Evolutionary conservation across 37 sponge, comb jelly and placozoan genomes (phyloP).

Genomic region (Crambe crambe): DNA sequence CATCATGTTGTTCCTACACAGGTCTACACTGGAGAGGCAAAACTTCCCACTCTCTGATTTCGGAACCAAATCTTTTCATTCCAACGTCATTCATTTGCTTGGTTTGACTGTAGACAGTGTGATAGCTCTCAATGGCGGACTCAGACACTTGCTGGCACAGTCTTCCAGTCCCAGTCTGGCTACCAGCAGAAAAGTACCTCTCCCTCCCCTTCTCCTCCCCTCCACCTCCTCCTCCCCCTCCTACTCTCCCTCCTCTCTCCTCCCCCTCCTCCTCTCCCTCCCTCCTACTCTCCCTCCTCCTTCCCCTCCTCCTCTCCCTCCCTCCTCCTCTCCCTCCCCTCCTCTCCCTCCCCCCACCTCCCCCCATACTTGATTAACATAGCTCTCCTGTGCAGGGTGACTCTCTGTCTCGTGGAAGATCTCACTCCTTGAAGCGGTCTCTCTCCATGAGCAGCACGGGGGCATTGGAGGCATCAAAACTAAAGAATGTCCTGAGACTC

Average conservation of each 20-base stretch:
- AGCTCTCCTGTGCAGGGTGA: too few species aligned
- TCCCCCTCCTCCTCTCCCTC: too few species aligned
- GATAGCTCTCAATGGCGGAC: constrained; percentile 66
- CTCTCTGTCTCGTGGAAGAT: too few species aligned
- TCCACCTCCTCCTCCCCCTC: too few species aligned
- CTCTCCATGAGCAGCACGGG: not conserved
- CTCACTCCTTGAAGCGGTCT: constrained; percentile 18
- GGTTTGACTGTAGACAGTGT: constrained; percentile 70
- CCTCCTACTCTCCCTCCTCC: too few species aligned
- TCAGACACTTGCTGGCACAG: constrained; percentile 52
- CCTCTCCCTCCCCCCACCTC: too few species aligned
- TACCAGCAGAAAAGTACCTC: not conserved
- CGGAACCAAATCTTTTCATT: constrained; percentile 41
- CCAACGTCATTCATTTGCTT: constrained; percentile 73
- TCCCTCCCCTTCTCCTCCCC: too few species aligned
- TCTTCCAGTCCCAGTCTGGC: not conserved
- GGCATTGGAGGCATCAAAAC: not conserved
- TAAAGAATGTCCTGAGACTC: not conserved
- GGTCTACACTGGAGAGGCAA: not conserved
- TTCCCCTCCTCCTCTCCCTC: too few species aligned
- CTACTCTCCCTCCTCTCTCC: too few species aligned
- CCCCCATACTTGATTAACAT: too few species aligned
- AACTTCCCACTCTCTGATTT: not conserved
- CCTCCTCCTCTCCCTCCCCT: too few species aligned
- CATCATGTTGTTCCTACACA: not conserved